Conservation (phyloP, 2,888 invertebrate genomes). For the Acanthopleura granulata region DNA sequence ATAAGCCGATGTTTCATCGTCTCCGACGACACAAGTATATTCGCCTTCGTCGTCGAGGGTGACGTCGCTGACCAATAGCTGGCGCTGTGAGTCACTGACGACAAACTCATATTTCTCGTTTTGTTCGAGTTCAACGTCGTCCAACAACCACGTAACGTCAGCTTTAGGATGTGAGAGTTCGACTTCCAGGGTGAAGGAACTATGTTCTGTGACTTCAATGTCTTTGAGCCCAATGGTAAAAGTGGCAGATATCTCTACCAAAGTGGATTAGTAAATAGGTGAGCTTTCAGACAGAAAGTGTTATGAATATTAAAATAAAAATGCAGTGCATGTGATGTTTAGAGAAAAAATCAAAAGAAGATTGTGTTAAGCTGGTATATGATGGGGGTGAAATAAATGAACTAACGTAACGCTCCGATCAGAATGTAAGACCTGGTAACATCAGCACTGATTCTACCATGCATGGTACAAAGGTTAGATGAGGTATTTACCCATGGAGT, state of each 20-base stretch:
- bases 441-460: too few species aligned
- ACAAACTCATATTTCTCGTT: slow-evolving; percentile 49
- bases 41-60: slow-evolving; percentile 43
- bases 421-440: too few species aligned
- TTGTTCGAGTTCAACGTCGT: slow-evolving; percentile 50
- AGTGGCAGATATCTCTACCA: slow-evolving; percentile 31
- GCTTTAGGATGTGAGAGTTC: slow-evolving; percentile 61
- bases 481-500: too few species aligned
- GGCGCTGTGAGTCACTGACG: slow-evolving; percentile 41
- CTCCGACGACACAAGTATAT: slow-evolving; percentile 42
- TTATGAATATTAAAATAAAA: too few species aligned
- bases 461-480: too few species aligned
- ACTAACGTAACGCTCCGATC: too few species aligned
- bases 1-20: slow-evolving; percentile 42
- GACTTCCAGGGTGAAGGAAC: not conserved
- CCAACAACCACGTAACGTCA: slow-evolving; percentile 66
- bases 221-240: slow-evolving; percentile 40
- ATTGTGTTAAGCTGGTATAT: too few species aligned
- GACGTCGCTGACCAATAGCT: slow-evolving; percentile 43
- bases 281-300: not conserved
- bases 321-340: too few species aligned
- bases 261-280: not conserved
- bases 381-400: too few species aligned
- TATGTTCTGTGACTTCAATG: slow-evolving; percentile 16
- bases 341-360: too few species aligned